These are phyloP conservation scores for Acanthococcus lagerstroemiae DNA, from an alignment of 2,888 invertebrate species.

Conservation along the genomic window DNA sequence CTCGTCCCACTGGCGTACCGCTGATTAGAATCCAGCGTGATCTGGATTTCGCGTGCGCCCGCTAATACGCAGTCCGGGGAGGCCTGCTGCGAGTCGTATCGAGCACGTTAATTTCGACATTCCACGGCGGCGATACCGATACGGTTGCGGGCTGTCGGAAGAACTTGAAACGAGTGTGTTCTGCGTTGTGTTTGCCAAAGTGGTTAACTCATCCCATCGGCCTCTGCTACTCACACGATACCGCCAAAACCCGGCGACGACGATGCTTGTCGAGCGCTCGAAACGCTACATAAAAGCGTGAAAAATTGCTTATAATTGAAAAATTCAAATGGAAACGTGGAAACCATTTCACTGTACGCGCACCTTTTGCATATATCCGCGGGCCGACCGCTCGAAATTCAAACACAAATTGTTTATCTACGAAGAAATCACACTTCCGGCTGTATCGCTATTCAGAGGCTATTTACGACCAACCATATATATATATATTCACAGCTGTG, in stretches of 20 bases:
- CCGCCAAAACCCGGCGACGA: too few relatives aligned
- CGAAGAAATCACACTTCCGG: conserved; percentile 15
- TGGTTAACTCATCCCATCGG: background rate
- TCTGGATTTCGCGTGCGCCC: background rate
- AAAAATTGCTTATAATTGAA: too few relatives aligned
- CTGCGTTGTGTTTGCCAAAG: too few relatives aligned
- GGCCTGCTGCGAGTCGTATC: background rate
- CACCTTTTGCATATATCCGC: background rate
- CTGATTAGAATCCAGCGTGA: background rate
- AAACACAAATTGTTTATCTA: conserved; percentile 8
- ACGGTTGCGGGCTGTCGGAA: background rate
- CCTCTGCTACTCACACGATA: too few relatives aligned
- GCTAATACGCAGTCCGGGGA: background rate
- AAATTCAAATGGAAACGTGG: too few relatives aligned
- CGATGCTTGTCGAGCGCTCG: background rate
- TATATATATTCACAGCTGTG: too few relatives aligned
- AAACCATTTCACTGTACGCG: too few relatives aligned
- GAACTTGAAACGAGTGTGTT: background rate
- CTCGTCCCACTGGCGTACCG: too few relatives aligned
- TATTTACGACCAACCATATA: conserved; percentile 20
- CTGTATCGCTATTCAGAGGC: conserved; percentile 6
- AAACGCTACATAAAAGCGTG: too few relatives aligned
- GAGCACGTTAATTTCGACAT: background rate
- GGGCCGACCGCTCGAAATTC: background rate
- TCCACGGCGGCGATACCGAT: background rate